phyloP scores from a whole-genome alignment of 2,888 invertebrate species.

The Uloborus plumipes region DNA sequence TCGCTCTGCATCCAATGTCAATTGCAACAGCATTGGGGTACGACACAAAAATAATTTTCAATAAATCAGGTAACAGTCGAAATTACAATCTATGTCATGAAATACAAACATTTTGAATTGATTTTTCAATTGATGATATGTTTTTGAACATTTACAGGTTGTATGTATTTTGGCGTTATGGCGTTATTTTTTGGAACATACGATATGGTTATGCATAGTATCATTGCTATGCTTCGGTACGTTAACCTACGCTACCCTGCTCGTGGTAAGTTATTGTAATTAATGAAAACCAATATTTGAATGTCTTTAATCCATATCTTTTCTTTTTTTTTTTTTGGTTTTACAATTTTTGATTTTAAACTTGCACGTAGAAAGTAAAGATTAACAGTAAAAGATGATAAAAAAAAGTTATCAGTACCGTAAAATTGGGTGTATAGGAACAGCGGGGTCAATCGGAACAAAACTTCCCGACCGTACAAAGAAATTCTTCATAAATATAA shows the following conservation, averaged over 20 bases:
- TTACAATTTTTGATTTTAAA: too few relatives aligned
- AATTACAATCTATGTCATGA: background rate
- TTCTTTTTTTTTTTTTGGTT: too few relatives aligned
- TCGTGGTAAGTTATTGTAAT: conserved; percentile 47
- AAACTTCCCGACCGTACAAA: too few relatives aligned
- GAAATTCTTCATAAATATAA: too few relatives aligned
- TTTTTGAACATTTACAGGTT: conserved; percentile 40
- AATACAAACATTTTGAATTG: too few relatives aligned
- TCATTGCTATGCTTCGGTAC: conserved; percentile 63
- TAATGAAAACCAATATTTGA: background rate
- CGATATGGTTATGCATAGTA: conserved; percentile 66
- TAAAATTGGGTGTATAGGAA: too few relatives aligned
- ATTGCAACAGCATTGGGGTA: conserved; percentile 63
- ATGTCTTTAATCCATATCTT: too few relatives aligned
- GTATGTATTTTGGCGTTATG: conserved; percentile 65
- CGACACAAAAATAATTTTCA: conserved; percentile 48
- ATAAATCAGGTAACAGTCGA: conserved; percentile 22
- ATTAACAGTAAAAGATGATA: too few relatives aligned
- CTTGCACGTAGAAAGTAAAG: too few relatives aligned
- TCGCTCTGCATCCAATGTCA: conserved; percentile 65
- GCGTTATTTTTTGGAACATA: conserved; percentile 66
- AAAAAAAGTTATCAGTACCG: too few relatives aligned
- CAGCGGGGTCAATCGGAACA: too few relatives aligned
- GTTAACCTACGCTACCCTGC: conserved; percentile 63
- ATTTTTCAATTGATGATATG: too few relatives aligned